These are phyloP conservation scores for Melanotaenia maccullochi DNA, from an alignment of 2,797 vertebrate species.

Conservation along the genomic window DNA sequence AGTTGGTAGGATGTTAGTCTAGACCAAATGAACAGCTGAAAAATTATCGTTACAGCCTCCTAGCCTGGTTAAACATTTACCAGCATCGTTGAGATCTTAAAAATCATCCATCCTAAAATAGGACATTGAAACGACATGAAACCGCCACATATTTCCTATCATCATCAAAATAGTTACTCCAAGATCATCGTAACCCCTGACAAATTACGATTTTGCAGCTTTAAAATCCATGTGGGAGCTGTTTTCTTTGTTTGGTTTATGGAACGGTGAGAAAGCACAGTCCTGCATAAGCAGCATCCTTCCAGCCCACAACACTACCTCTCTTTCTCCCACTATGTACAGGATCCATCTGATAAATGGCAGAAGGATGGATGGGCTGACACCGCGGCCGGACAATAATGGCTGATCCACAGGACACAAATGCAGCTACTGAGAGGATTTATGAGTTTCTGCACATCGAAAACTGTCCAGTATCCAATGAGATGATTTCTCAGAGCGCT, in stretches of 20 bases:
- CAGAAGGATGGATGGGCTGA: slow-evolving; percentile 96
- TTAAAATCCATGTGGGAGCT: not conserved
- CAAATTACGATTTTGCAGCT: not conserved
- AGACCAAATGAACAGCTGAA: not conserved
- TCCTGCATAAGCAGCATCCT: slow-evolving; percentile 1
- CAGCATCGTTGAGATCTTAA: not conserved
- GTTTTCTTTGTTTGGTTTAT: not conserved
- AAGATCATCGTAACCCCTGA: not conserved
- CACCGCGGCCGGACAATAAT: slow-evolving; percentile 96
- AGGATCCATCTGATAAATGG: slow-evolving; percentile 94
- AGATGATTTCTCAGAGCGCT: slow-evolving; percentile 93
- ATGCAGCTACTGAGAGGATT: slow-evolving; percentile 94
- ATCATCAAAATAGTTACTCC: not conserved
- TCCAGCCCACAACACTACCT: slow-evolving; percentile 14
- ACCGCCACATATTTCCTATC: not conserved
- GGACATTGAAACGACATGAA: not conserved
- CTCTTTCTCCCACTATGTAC: slow-evolving; percentile 69
- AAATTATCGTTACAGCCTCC: not conserved
- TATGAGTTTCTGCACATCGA: slow-evolving; percentile 87
- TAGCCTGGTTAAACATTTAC: not conserved
- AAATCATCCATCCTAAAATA: not conserved
- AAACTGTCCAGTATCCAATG: slow-evolving; percentile 91
- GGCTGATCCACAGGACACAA: slow-evolving; percentile 98
- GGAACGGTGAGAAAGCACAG: not conserved
- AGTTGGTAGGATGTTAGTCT: not conserved